Evolutionary conservation across 2,888 invertebrate species (phyloP), one percentile per base, ranked within the genome.

Genomic region (Trichacis sp.): DNA sequence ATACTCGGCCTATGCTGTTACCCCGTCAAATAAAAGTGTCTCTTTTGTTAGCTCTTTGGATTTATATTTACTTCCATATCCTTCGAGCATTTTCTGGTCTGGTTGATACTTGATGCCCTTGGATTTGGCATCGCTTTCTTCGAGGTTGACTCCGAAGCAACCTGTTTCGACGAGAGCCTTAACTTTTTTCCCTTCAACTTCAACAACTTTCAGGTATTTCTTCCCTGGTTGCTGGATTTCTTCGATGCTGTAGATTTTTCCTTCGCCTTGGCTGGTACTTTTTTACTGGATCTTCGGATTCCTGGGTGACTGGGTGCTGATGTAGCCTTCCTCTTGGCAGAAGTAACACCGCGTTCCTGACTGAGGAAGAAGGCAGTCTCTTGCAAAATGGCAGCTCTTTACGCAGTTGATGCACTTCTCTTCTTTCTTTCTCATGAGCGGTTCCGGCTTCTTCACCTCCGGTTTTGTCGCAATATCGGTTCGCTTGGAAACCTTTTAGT

Each of bases 321-420:
- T 40, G 30, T 49, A 48, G 4, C 56, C 49, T 6, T 11, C 4
- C 36, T 14, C 42, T 0, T 49, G 38, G n/a, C 56, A 56, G 3
- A 38, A 12, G 40, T 49, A 56, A 17, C 42, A 56, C 12, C 3
- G 14, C 17, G 38, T 47, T n/a, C 42, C 48, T 11, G 29, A 30
- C 12, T 11, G 36, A 18, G 55, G 47, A 14, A 53, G 20, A 6
- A n/a, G 36, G 18, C 48, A 55, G 12, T 38, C 29, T 12, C 11
- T 48, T 14, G 47, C 19, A 0, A 55, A n/a, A 40, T 55, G 48
- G 15, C 55, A 47, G 1, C 12, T 2, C 3, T n/a, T 14, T 3
- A 24, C 42, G 19, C 56, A 56, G 20, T 56, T 56, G 30, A 42
- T 42, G 19, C 56, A 56, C 20, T 40, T 56, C 17, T n/a, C n/a